Conservation (phyloP, 1,140 invertebrate genomes). For the Drosophila sucinea region DNA sequence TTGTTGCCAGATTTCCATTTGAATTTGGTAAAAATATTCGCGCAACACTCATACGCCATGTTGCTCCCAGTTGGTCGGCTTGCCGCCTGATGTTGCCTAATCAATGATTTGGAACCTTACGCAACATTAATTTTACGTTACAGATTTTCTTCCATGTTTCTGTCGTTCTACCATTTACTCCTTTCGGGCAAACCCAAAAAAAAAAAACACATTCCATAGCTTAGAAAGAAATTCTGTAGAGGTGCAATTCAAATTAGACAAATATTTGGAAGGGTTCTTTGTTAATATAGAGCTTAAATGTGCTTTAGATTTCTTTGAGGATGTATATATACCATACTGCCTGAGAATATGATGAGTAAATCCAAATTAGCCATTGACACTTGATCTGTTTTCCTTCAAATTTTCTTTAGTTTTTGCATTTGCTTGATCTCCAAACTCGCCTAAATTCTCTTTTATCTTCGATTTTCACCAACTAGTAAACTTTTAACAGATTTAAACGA, state of each 20-base stretch:
- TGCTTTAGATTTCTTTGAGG: too few species aligned
- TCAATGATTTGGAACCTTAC: constrained; percentile 77
- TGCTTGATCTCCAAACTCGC: too few species aligned
- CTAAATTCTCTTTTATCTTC: too few species aligned
- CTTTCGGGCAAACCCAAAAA: not conserved
- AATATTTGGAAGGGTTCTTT: not conserved
- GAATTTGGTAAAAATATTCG: constrained; percentile 44
- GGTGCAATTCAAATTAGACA: not conserved
- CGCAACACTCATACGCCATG: constrained; percentile 66
- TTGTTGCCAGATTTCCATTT: constrained; percentile 47
- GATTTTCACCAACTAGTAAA: too few species aligned
- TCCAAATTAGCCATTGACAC: too few species aligned
- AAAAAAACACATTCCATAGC: not conserved
- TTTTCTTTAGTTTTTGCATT: too few species aligned
- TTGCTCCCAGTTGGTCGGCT: constrained; percentile 34
- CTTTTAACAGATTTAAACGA: too few species aligned
- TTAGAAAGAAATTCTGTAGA: not conserved
- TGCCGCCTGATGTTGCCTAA: constrained; percentile 44
- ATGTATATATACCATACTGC: too few species aligned
- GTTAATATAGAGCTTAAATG: too few species aligned
- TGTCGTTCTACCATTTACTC: constrained; percentile 1
- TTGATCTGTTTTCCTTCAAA: too few species aligned
- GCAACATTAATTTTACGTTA: constrained; percentile 72
- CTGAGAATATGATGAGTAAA: too few species aligned
- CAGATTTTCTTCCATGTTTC: constrained; percentile 23